These are phyloP conservation scores for Pinna nobilis DNA, from an alignment of 1,140 invertebrate species.

Conservation along the genomic window DNA sequence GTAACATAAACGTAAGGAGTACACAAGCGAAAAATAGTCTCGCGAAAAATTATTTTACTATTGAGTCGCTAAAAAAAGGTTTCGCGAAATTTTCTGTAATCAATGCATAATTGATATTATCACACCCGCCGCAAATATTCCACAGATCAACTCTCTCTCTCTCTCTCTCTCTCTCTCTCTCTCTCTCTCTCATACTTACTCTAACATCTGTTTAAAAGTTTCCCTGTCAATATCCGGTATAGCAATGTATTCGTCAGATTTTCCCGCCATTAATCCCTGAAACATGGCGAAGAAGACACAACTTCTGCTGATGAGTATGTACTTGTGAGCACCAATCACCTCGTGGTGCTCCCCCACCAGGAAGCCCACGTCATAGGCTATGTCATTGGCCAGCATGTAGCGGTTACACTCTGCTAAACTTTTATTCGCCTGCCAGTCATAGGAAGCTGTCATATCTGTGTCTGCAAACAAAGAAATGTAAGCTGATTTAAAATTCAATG, in stretches of 20 bases:
- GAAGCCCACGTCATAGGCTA: slow-evolving; percentile 61
- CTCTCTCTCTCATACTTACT: too few relatives aligned
- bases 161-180: too few relatives aligned
- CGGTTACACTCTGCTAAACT: slow-evolving; percentile 55
- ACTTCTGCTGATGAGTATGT: slow-evolving; percentile 56
- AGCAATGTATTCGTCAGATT: slow-evolving; percentile 41
- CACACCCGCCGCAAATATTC: too few relatives aligned
- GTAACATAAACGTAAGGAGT: too few relatives aligned
- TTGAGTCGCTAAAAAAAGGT: too few relatives aligned
- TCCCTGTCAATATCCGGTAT: slow-evolving; percentile 57
- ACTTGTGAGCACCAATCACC: slow-evolving; percentile 52
- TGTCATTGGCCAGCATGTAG: slow-evolving; percentile 58
- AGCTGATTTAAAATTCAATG: too few relatives aligned
- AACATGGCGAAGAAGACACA: slow-evolving; percentile 62
- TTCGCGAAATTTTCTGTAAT: too few relatives aligned
- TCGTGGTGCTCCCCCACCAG: slow-evolving; percentile 50
- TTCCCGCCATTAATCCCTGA: slow-evolving; percentile 49
- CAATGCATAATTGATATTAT: too few relatives aligned
- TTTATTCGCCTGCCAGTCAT: slow-evolving; percentile 55
- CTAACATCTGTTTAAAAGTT: slow-evolving; percentile 52
- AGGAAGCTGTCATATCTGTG: slow-evolving; percentile 18
- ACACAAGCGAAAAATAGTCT: too few relatives aligned
- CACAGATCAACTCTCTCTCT: too few relatives aligned
- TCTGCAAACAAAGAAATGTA: too few relatives aligned
- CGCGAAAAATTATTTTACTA: too few relatives aligned